A percentile compares a stretch with the other conserved stretches of the same genome.
These are phyloP conservation scores for Tychaedon coryphoeus DNA, from an alignment of 2,113 vertebrate genomes.

Conservation along the genomic window DNA sequence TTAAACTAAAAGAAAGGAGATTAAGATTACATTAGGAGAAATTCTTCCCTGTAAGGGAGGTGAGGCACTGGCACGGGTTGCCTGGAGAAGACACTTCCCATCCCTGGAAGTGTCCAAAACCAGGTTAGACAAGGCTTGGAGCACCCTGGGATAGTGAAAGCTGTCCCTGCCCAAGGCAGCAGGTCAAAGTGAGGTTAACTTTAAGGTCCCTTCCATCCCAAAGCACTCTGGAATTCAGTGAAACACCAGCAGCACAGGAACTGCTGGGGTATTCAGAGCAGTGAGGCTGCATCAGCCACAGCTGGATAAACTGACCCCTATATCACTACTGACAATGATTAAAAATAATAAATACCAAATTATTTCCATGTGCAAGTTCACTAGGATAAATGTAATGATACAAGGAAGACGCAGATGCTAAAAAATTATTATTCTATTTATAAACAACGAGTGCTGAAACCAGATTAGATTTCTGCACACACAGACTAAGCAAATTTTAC, in stretches of 20 bases:
- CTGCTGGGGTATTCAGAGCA: neutral
- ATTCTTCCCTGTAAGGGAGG: neutral
- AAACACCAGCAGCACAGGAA: neutral
- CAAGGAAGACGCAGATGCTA: neutral
- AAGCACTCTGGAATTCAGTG: neutral
- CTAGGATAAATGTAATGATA: neutral
- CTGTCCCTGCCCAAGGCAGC: neutral
- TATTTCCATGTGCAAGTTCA: neutral
- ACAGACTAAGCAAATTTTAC: neutral
- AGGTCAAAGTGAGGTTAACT: neutral
- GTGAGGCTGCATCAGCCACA: neutral
- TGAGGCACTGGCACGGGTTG: neutral
- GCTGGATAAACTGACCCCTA: neutral
- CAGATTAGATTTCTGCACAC: neutral
- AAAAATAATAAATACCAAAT: neutral
- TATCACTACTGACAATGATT: neutral
- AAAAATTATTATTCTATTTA: neutral
- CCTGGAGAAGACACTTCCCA: neutral
- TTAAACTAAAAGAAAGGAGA: neutral
- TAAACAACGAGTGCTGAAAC: neutral
- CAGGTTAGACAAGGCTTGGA: neutral
- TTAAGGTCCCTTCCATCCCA: neutral
- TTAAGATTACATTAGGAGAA: neutral
- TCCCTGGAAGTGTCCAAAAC: neutral
- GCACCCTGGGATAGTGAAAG: rapidly evolving